These are phyloP conservation scores for Theodoxus fluviatilis DNA, from an alignment of 2,888 invertebrate genomes.

Conservation along the genomic window DNA sequence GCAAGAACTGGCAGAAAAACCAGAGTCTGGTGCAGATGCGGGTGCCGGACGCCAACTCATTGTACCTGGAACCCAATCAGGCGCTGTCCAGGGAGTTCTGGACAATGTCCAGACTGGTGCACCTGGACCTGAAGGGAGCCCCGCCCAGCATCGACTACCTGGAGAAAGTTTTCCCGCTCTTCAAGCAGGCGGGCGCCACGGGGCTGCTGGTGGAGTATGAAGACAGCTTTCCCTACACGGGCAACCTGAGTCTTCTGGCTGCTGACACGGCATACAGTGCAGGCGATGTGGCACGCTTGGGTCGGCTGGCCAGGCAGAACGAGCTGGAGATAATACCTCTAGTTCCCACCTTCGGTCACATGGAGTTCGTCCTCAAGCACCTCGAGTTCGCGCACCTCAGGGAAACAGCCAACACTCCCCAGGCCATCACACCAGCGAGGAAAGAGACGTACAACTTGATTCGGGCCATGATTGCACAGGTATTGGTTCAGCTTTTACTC, in stretches of 20 bases:
- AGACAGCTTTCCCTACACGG: slow-evolving; percentile 83
- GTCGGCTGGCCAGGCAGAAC: slow-evolving; percentile 71
- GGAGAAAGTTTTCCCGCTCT: slow-evolving; percentile 61
- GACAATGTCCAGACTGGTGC: no score
- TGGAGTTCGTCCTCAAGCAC: slow-evolving; percentile 80
- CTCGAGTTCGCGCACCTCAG: slow-evolving; percentile 73
- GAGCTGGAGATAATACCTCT: slow-evolving; percentile 78
- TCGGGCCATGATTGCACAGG: slow-evolving; percentile 75
- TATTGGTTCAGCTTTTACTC: not conserved
- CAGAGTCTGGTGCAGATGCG: no score
- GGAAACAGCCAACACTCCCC: slow-evolving; percentile 70
- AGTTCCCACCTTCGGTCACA: slow-evolving; percentile 83
- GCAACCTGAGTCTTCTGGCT: slow-evolving; percentile 70
- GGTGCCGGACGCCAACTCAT: no score
- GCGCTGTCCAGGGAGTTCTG: no score
- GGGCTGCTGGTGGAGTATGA: slow-evolving; percentile 84
- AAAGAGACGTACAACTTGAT: slow-evolving; percentile 66
- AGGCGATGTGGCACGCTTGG: slow-evolving; percentile 67
- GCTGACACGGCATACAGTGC: slow-evolving; percentile 62
- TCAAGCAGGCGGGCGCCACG: slow-evolving; percentile 71
- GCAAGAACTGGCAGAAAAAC: no score
- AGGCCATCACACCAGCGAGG: slow-evolving; percentile 33
- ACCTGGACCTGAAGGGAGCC: slow-evolving; percentile 84
- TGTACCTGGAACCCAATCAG: no score
- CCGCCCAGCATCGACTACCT: slow-evolving; percentile 73